A percentile compares a stretch with the other conserved stretches of the same genome.
Evolutionary conservation across 1,140 invertebrate genomes (phyloP).

Genomic region (Stenopsyche tienmushanensis): DNA sequence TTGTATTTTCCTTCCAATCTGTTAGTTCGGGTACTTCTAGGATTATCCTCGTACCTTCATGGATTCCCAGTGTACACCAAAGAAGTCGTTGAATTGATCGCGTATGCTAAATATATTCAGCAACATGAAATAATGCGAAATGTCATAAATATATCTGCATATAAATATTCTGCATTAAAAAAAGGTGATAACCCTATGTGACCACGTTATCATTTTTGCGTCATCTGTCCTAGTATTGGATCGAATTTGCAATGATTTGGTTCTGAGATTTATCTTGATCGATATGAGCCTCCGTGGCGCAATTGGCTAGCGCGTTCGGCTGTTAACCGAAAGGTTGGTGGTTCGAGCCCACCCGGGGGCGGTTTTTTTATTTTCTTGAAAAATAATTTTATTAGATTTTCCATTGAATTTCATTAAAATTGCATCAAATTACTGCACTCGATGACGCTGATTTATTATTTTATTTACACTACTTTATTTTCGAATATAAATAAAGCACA

Average conservation of each 20-base stretch:
- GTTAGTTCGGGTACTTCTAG: too few relatives aligned
- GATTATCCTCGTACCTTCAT: too few relatives aligned
- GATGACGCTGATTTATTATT: neutral
- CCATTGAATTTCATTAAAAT: neutral
- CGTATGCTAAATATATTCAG: too few relatives aligned
- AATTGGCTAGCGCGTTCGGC: slow-evolving; percentile 70
- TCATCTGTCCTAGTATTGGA: too few relatives aligned
- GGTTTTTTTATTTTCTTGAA: slow-evolving; percentile 45
- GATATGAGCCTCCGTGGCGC: slow-evolving; percentile 21
- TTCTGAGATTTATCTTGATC: neutral
- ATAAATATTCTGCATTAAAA: neutral
- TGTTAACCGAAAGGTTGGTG: slow-evolving; percentile 84
- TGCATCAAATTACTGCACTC: neutral
- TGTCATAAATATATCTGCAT: neutral
- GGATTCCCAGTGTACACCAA: too few relatives aligned
- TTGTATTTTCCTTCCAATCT: too few relatives aligned
- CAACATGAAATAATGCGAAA: neutral
- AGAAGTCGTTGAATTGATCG: too few relatives aligned
- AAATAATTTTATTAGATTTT: neutral
- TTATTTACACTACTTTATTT: neutral
- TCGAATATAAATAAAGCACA: neutral
- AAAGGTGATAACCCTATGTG: neutral
- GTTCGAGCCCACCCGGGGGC: slow-evolving; percentile 79
- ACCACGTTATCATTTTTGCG: too few relatives aligned
- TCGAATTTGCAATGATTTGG: too few relatives aligned